Evolutionary conservation across 2,113 vertebrate genomes (phyloP).

Genomic region (Coreoperca whiteheadi): DNA sequence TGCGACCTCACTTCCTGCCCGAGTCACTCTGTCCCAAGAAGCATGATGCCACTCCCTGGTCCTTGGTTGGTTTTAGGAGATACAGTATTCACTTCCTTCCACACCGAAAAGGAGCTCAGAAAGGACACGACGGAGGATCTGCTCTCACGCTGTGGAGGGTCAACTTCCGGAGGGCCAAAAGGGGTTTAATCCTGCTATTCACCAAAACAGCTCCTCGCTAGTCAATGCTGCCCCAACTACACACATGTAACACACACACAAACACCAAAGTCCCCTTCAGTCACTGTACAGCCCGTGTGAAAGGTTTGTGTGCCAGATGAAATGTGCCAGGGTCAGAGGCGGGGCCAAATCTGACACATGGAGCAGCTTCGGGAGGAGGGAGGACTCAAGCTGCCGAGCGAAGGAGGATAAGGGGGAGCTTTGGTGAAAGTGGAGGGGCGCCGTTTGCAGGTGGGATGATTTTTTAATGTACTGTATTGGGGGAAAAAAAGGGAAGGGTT

Average conservation of each 20-base stretch:
- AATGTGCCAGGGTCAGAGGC: conserved; percentile 61
- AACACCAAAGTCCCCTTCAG: conserved; percentile 56
- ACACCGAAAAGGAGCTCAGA: conserved; percentile 15
- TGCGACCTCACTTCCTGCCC: conserved; percentile 43
- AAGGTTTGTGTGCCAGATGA: conserved; percentile 64
- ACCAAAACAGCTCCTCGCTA: conserved; percentile 62
- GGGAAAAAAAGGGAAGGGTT: conserved; percentile 21
- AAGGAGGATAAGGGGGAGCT: conserved; percentile 68
- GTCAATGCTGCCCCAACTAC: conserved; percentile 66
- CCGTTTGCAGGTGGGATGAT: conserved; percentile 38
- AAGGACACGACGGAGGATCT: conserved; percentile 50
- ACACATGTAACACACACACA: conserved; percentile 26
- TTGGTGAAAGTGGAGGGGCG: conserved; percentile 64
- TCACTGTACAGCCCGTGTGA: conserved; percentile 60
- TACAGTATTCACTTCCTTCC: conserved; percentile 14
- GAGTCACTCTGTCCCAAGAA: background rate
- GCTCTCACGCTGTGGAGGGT: conserved; percentile 45
- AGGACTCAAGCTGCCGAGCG: conserved; percentile 77
- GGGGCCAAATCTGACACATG: conserved; percentile 46
- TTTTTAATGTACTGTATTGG: conserved; percentile 51
- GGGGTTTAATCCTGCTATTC: conserved; percentile 42
- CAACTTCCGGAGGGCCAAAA: conserved; percentile 17
- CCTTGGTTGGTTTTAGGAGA: conserved; percentile 15
- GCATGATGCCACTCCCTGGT: background rate
- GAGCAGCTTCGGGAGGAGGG: conserved; percentile 64